phyloP scores from a whole-genome alignment of 2,888 invertebrate genomes.

The Oxystoma pomonae region DNA sequence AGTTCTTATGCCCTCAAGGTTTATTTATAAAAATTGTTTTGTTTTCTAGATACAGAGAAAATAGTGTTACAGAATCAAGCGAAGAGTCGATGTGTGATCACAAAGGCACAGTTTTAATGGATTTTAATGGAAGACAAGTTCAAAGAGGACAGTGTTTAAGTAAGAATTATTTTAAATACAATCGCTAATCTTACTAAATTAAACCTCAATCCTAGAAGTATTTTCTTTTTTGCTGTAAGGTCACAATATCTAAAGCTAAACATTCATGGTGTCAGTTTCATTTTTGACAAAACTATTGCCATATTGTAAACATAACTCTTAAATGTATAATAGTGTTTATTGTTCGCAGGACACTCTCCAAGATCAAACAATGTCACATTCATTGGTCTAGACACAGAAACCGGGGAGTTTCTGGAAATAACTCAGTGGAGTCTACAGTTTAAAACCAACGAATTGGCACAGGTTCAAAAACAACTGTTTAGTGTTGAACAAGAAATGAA shows the following conservation, averaged over 20 bases:
- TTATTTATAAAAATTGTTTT: not conserved
- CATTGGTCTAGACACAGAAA: conserved; percentile 69
- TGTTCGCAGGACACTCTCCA: conserved; percentile 70
- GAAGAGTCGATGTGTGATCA: conserved; percentile 55
- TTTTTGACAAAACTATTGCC: too few relatives aligned
- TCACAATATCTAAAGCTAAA: too few relatives aligned
- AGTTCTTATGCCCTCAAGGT: too few relatives aligned
- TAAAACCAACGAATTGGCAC: conserved; percentile 42
- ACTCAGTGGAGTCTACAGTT: conserved; percentile 70
- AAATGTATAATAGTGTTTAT: too few relatives aligned
- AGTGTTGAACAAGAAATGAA: conserved; percentile 76
- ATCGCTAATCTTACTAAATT: too few relatives aligned
- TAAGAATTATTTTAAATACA: conserved; percentile 40
- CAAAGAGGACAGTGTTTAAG: conserved; percentile 74
- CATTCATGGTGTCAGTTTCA: too few relatives aligned
- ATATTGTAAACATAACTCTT: too few relatives aligned
- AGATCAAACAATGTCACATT: conserved; percentile 67
- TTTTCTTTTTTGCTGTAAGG: too few relatives aligned
- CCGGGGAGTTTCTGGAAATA: conserved; percentile 67
- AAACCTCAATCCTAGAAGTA: too few relatives aligned
- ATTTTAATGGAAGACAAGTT: conserved; percentile 58
- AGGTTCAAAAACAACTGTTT: conserved; percentile 56
- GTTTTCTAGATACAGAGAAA: conserved; percentile 30
- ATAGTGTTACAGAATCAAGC: conserved; percentile 55
- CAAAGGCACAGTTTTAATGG: conserved; percentile 52